Evolutionary conservation across 1,140 invertebrate species (phyloP), one percentile per base, ranked within the genome.

Genomic region (Batillaria attramentaria): DNA sequence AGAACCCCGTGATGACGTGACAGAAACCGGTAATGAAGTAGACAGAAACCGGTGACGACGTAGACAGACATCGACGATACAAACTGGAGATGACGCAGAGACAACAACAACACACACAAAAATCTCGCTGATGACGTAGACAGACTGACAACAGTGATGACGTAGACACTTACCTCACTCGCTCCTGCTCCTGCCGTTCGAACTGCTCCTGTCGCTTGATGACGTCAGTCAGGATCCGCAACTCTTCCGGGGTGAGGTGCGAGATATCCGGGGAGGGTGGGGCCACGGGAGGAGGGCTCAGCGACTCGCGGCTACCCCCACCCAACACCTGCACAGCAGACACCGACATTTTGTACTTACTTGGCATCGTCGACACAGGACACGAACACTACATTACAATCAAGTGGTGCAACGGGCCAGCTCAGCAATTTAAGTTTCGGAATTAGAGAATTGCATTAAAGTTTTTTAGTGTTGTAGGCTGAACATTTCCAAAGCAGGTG

Each of bases 191-290:
- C 60, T 85, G 82, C n/a, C 72, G 50, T 42, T 89, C 87, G 70
- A 89, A 87, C 65, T 85, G 72, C 60, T 87, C 83, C 80, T 87
- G 85, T 33, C 86, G 54, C 28, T 72, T 72, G 65, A 89, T 81
- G 28, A 89, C 87, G 35, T 86, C 85, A 28, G 83, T 81, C 35
- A 89, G 81, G 31, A 83, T 85, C 10, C 73, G 54, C 16, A 89
- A 80, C 78, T 89, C 87, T n/a, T 84, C 84, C 0, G 81, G 76
- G 24, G 80, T 85, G 35, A 89, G 81, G 62, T 79, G 79, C 3
- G 79, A 80, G 3, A 89, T 79, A 72, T 85, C 85, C 16, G 87
- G 87, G 13, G 86, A 85, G 16, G 87, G 87, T 6, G 87, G 87
- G 66, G 54, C 77, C 50, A 81, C 46, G 0, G 87, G 86, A 41